Evolutionary conservation across 2,113 vertebrate genomes (phyloP), one percentile per base, ranked within the genome.

Genomic region (Leptodactylus fuscus): DNA sequence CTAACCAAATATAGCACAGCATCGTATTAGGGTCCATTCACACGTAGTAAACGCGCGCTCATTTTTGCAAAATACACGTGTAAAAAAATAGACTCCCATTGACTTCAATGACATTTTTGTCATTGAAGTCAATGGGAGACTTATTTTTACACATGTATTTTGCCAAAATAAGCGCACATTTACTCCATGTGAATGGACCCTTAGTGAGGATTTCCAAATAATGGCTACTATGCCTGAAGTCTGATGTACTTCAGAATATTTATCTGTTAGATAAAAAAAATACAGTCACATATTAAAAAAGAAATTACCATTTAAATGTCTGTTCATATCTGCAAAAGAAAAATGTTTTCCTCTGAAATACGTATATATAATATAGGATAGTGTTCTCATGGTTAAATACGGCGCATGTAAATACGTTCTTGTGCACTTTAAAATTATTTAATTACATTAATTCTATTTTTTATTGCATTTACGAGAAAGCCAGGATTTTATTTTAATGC

Each of bases 261-360:
- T 38, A 34, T 67, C 48, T 80, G 27, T 36, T 44, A 58, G 24
- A 12, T 36, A 84, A 70, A 69, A 29, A 22, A 74, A 67, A 78
- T 78, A 60, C 60, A 36, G 62, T 76, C 86, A 78, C 69, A 22
- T 34, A 27, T 22, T n/a, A n/a, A n/a, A n/a, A n/a, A 10, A 82
- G 60, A 44, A 85, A 87, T 58, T 16, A 65, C 8, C 71, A 81
- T 78, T 87, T 27, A 74, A 82, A 41, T 71, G 53, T 49, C 16
- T 27, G 0, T 0, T 0, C 48, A 32, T 3, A 36, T 87, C 44
- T 38, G 34, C 27, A 75, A 75, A 67, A 48, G 77, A 88, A 41
- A 77, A 58, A 62, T 79, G 18, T 67, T 22, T 5, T 81, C 51
- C 46, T 65, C 1, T 0, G 29, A 87, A 60, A 85, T 22, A 48